These are phyloP conservation scores for Elgaria multicarinata DNA, from an alignment of 2,113 vertebrate genomes.

Conservation along the genomic window DNA sequence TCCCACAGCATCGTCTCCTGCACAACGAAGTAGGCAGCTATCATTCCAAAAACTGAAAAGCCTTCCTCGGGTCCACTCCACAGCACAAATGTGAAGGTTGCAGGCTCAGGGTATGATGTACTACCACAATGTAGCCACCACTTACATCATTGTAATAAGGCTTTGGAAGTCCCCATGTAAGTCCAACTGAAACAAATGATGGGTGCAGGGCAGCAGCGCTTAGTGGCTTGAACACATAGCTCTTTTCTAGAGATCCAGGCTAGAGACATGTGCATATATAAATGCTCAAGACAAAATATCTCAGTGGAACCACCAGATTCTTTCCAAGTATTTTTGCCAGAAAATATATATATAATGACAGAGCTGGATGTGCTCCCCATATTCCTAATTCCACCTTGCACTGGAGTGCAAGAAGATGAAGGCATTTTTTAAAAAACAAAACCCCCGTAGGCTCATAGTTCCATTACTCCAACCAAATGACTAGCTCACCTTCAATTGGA, in stretches of 20 bases:
- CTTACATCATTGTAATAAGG: not conserved
- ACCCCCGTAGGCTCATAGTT: not conserved
- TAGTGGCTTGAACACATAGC: not conserved
- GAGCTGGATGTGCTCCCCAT: conserved; percentile 4
- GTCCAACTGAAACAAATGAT: not conserved
- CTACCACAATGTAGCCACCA: too few relatives aligned
- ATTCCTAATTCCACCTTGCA: not conserved
- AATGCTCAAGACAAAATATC: not conserved
- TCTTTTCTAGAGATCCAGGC: not conserved
- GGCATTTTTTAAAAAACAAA: not conserved
- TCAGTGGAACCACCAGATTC: not conserved
- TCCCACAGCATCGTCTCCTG: not conserved
- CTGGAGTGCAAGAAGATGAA: not conserved
- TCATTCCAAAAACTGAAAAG: not conserved
- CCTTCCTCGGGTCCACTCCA: not conserved
- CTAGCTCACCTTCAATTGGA: conserved; percentile 2
- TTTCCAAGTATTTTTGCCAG: not conserved
- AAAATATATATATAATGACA: not conserved
- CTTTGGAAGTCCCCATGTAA: not conserved
- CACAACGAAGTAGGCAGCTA: not conserved
- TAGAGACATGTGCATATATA: not conserved
- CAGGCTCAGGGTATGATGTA: not conserved
- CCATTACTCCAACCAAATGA: not conserved
- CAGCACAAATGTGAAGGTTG: not conserved
- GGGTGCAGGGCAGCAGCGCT: not conserved